These are phyloP conservation scores for Ispidina picta DNA, from an alignment of 2,797 vertebrate species.

Conservation along the genomic window DNA sequence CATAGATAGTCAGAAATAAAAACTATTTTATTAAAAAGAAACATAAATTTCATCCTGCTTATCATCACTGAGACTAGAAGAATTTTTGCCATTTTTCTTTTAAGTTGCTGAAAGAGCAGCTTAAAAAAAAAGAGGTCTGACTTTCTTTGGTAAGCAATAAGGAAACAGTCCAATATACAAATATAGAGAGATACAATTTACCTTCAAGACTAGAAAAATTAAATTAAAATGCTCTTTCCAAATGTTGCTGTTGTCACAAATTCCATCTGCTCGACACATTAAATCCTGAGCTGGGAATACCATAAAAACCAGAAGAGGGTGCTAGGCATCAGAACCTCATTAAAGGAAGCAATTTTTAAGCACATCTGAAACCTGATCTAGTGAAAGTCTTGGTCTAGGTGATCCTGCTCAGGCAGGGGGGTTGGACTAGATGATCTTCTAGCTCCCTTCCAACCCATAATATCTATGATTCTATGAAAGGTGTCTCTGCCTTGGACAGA, in stretches of 20 bases:
- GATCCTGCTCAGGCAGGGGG: too few species aligned
- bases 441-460: too few species aligned
- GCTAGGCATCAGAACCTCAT: neutral
- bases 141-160: neutral
- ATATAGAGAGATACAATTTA: conserved; percentile 1
- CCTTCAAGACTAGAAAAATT: neutral
- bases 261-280: conserved; percentile 41
- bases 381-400: too few species aligned
- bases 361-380: neutral
- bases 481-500: neutral
- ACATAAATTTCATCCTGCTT: neutral
- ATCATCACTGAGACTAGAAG: neutral
- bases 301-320: neutral
- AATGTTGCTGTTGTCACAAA: neutral
- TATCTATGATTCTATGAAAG: too few species aligned
- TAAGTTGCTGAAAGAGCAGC: neutral
- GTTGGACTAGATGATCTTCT: too few species aligned
- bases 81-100: neutral
- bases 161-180: neutral
- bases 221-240: conserved; percentile 28
- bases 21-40: neutral
- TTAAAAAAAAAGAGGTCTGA: neutral
- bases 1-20: neutral
- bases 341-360: conserved; percentile 1
- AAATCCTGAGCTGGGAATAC: conserved; percentile 22